Conservation (phyloP, 2,113 vertebrate species). For the Salvelinus fontinalis region DNA sequence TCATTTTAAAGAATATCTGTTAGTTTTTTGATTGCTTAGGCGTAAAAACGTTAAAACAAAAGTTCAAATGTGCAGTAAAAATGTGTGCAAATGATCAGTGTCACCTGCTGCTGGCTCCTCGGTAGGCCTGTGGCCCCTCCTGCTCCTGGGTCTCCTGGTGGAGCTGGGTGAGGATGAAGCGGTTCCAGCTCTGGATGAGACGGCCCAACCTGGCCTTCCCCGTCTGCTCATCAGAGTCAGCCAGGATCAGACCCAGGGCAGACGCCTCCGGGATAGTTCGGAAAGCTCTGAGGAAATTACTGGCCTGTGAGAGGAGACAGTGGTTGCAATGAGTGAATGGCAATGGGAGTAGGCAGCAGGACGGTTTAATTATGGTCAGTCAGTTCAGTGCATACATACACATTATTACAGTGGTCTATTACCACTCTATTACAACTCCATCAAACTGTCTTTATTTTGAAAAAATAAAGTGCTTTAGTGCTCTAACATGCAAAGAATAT, state of each 20-base stretch:
- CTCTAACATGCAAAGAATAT: no score
- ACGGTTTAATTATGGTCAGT: neutral
- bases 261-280: conserved; percentile 97
- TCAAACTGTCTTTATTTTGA: no score
- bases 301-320: conserved; percentile 75
- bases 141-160: conserved; percentile 98
- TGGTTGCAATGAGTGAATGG: neutral
- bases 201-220: conserved; percentile 91
- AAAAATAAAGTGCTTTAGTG: no score
- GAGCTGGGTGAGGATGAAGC: conserved; percentile 96
- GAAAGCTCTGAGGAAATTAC: conserved; percentile 95
- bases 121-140: conserved; percentile 93
- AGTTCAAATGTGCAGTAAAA: neutral
- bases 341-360: neutral
- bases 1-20: neutral
- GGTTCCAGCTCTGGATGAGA: conserved; percentile 97
- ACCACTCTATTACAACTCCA: neutral
- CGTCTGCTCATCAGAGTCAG: conserved; percentile 94
- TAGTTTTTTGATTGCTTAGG: no score
- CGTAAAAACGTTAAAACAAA: neutral
- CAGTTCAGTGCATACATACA: no score
- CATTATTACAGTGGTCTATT: no score
- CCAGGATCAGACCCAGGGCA: conserved; percentile 91
- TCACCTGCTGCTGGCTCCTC: conserved; percentile 87
- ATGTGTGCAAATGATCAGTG: neutral